These are phyloP conservation scores for Probaryconus sp. DNA, from an alignment of 1,140 invertebrate species.

Conservation along the genomic window DNA sequence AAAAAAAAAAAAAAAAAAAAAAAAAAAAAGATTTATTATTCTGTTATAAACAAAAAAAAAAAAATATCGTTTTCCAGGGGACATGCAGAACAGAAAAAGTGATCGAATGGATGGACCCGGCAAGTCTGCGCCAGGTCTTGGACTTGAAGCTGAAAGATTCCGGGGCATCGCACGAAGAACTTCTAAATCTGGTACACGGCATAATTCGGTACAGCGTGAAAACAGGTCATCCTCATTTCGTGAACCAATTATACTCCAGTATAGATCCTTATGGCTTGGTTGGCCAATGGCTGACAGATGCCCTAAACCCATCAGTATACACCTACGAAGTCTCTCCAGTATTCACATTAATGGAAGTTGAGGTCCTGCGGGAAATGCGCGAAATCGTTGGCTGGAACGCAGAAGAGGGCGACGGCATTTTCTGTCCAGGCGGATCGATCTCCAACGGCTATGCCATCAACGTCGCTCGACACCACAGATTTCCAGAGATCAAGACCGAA, in stretches of 20 bases:
- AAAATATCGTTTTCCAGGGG: conserved; percentile 69
- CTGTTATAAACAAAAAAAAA: too few relatives aligned
- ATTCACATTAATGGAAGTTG: conserved; percentile 92
- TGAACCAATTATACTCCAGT: conserved; percentile 91
- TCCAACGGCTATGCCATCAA: conserved; percentile 97
- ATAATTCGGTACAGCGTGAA: conserved; percentile 90
- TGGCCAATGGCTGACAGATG: conserved; percentile 91
- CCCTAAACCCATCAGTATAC: conserved; percentile 92
- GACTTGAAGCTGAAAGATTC: conserved; percentile 82
- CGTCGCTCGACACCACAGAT: conserved; percentile 86
- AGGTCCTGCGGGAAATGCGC: conserved; percentile 89
- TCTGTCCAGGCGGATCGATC: conserved; percentile 96
- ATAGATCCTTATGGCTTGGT: conserved; percentile 91
- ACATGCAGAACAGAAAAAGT: conserved; percentile 84
- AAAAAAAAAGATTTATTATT: too few relatives aligned
- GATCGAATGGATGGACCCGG: conserved; percentile 86
- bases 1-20: too few relatives aligned
- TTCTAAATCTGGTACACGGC: conserved; percentile 82
- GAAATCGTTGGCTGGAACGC: conserved; percentile 89
- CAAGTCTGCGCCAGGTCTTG: conserved; percentile 81
- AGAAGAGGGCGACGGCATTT: conserved; percentile 90
- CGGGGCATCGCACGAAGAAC: conserved; percentile 82
- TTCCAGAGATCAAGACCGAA: conserved; percentile 80
- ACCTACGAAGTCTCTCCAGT: conserved; percentile 95
- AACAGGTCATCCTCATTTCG: conserved; percentile 91